phyloP scores from a whole-genome alignment of 2,888 invertebrate genomes.

The Sesamia inferens region DNA sequence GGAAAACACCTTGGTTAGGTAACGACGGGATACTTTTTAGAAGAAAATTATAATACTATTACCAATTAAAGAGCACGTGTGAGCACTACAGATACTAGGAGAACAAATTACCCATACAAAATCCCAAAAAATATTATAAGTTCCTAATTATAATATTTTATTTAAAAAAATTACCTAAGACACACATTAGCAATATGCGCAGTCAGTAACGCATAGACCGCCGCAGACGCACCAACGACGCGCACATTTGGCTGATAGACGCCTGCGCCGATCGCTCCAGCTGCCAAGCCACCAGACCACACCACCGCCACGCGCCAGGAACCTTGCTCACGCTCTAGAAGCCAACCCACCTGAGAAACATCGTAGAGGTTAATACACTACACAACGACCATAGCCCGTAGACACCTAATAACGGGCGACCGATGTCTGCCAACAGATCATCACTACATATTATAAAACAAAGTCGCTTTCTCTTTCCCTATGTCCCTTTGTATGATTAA shows the following conservation, averaged over 20 bases:
- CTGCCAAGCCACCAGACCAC: constrained; percentile 94
- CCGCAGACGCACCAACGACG: constrained; percentile 97
- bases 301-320: constrained; percentile 92
- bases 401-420: no score
- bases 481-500: no score
- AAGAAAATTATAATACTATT: background rate
- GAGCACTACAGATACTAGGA: no score
- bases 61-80: background rate
- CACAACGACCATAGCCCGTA: background rate
- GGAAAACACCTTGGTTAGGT: constrained; percentile 4
- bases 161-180: constrained; percentile 80
- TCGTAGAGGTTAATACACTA: background rate
- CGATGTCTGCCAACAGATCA: no score
- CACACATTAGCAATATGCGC: constrained; percentile 96
- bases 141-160: background rate
- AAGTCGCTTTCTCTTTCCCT: no score
- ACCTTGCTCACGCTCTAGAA: constrained; percentile 93
- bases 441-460: no score
- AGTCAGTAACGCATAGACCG: constrained; percentile 96
- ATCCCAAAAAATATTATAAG: background rate
- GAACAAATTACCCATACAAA: background rate
- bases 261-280: constrained; percentile 94
- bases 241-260: constrained; percentile 93
- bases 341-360: constrained; percentile 86
- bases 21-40: background rate